A percentile compares a stretch with the other conserved stretches of the same genome.
Conservation (phyloP, 2,113 vertebrate species). For the Cinclus mexicanus region DNA sequence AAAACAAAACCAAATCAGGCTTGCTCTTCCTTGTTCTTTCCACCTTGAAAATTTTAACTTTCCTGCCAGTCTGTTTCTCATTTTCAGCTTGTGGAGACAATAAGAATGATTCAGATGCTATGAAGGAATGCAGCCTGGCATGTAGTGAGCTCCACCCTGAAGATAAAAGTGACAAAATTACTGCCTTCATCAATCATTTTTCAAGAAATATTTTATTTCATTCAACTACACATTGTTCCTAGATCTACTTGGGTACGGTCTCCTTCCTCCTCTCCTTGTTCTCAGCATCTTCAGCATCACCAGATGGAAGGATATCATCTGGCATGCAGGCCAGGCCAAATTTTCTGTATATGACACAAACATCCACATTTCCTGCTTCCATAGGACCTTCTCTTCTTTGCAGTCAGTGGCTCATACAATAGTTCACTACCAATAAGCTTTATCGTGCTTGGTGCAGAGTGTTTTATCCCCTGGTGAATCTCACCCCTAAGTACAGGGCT, state of each 20-base stretch:
- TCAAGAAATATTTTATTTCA: slow-evolving; percentile 10
- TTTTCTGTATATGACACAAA: slow-evolving; percentile 7
- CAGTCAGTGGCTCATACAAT: background rate
- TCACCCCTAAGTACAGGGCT: background rate
- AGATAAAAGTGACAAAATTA: slow-evolving; percentile 59
- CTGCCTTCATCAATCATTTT: slow-evolving; percentile 45
- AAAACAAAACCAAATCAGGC: background rate
- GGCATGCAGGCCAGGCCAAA: slow-evolving; percentile 14
- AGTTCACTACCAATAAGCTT: background rate
- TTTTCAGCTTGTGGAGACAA: slow-evolving; percentile 64
- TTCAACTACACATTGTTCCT: background rate
- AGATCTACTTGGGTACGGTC: background rate
- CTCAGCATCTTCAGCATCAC: slow-evolving; percentile 19
- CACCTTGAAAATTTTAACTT: slow-evolving; percentile 53
- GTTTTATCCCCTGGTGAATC: background rate
- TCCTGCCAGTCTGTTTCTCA: slow-evolving; percentile 60
- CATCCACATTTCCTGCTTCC: background rate
- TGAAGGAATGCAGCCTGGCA: slow-evolving; percentile 55
- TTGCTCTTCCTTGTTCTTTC: background rate
- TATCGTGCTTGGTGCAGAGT: background rate
- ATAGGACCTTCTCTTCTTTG: background rate
- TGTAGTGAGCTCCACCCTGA: slow-evolving; percentile 32
- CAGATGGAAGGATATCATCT: slow-evolving; percentile 52
- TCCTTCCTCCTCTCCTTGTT: background rate
- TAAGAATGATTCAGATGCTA: slow-evolving; percentile 65